These are phyloP conservation scores for Drosophila guanche DNA, from an alignment of 1,140 invertebrate genomes.

Conservation along the genomic window DNA sequence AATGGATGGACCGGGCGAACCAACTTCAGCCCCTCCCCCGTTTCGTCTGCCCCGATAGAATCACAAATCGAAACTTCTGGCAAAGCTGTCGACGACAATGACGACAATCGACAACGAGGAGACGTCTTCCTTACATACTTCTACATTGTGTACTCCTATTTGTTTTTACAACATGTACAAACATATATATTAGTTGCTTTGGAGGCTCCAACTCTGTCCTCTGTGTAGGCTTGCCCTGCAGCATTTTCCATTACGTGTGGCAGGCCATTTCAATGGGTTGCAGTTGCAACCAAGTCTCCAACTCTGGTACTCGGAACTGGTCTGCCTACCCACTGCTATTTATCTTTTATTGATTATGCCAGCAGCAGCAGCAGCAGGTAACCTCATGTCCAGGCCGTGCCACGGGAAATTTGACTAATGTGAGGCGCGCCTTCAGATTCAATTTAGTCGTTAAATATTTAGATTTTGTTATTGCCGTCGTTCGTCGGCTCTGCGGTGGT, in stretches of 20 bases:
- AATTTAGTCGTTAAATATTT: slow-evolving; percentile 81
- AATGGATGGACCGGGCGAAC: slow-evolving; percentile 39
- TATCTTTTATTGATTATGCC: slow-evolving; percentile 77
- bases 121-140: slow-evolving; percentile 11
- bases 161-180: no score
- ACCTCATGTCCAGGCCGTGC: slow-evolving; percentile 40
- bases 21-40: slow-evolving; percentile 17
- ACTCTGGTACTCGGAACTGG: slow-evolving; percentile 8
- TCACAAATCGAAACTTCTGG: slow-evolving; percentile 61
- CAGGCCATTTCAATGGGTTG: slow-evolving; percentile 57
- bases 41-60: slow-evolving; percentile 48
- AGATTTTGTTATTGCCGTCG: slow-evolving; percentile 63
- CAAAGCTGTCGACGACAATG: slow-evolving; percentile 44
- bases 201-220: slow-evolving; percentile 14
- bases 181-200: slow-evolving; percentile 1
- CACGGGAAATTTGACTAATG: slow-evolving; percentile 73
- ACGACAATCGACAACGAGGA: slow-evolving; percentile 28
- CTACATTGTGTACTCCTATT: neutral
- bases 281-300: slow-evolving; percentile 1
- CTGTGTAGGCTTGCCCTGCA: slow-evolving; percentile 58
- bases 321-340: slow-evolving; percentile 58
- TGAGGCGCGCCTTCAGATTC: slow-evolving; percentile 70
- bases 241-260: slow-evolving; percentile 73
- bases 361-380: slow-evolving; percentile 49
- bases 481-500: slow-evolving; percentile 37